These are phyloP conservation scores for Amphipyra tragopoginis DNA, from an alignment of 2,888 invertebrate species.

Conservation along the genomic window DNA sequence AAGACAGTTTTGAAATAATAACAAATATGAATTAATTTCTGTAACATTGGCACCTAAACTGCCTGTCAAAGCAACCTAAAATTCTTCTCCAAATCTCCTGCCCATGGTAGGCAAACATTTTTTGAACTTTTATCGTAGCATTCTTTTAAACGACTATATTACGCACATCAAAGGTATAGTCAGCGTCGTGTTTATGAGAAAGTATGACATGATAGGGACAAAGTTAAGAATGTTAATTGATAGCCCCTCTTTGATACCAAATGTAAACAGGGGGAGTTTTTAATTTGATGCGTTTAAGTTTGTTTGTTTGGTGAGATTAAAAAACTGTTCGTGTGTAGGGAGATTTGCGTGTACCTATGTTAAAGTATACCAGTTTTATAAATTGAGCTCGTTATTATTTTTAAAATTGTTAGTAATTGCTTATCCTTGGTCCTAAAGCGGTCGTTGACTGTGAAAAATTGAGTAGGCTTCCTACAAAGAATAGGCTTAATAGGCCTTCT, in stretches of 20 bases:
- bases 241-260: conserved; percentile 75
- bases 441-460: no score
- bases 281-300: conserved; percentile 72
- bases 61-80: conserved; percentile 9
- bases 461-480: no score
- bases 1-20: no score
- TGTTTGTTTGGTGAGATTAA: conserved; percentile 55
- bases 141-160: conserved; percentile 59
- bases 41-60: background rate
- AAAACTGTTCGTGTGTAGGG: conserved; percentile 41
- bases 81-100: conserved; percentile 14
- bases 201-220: conserved; percentile 73
- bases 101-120: conserved; percentile 36
- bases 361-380: background rate
- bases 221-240: conserved; percentile 76
- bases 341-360: conserved; percentile 45
- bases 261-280: conserved; percentile 78
- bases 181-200: conserved; percentile 70
- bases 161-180: conserved; percentile 70
- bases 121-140: conserved; percentile 68
- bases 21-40: no score
- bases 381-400: no score
- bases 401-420: no score
- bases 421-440: no score
- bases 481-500: no score